Conservation (phyloP, 2,888 invertebrate species). For the Plebejus melissa region DNA sequence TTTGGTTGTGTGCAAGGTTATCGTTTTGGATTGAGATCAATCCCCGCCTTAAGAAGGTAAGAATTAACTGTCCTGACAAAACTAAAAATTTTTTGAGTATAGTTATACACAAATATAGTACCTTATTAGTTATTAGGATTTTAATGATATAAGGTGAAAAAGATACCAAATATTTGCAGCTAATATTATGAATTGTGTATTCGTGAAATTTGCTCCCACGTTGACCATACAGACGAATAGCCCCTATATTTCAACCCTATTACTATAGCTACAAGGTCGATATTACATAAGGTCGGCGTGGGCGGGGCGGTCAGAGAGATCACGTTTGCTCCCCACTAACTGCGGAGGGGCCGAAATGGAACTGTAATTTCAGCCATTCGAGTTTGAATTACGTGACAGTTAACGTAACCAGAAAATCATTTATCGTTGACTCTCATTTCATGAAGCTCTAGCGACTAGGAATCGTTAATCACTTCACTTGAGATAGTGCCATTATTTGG, state of each 20-base stretch:
- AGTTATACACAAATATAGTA: no score
- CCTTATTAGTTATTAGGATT: no score
- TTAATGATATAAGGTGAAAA: no score
- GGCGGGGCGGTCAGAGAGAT: not conserved
- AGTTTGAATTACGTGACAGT: conserved; percentile 6
- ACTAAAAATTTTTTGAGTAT: no score
- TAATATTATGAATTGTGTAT: not conserved
- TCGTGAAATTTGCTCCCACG: conserved; percentile 1
- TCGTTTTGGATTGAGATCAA: no score
- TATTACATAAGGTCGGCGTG: not conserved
- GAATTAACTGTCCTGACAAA: no score
- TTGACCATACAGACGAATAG: not conserved
- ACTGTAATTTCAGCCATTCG: not conserved
- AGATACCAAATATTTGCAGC: no score
- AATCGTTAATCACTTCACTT: not conserved
- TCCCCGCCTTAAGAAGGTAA: no score
- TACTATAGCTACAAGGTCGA: not conserved
- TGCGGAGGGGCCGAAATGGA: not conserved
- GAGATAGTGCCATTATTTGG: no score
- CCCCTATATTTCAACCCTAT: not conserved
- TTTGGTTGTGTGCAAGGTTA: no score
- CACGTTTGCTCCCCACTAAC: not conserved
- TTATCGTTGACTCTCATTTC: not conserved
- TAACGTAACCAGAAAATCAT: conserved; percentile 10
- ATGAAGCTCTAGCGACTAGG: not conserved